Percentiles rank a stretch among this genome's conserved stretches.
Conservation (phyloP, 2,113 vertebrate genomes). For the Sylvia atricapilla region DNA sequence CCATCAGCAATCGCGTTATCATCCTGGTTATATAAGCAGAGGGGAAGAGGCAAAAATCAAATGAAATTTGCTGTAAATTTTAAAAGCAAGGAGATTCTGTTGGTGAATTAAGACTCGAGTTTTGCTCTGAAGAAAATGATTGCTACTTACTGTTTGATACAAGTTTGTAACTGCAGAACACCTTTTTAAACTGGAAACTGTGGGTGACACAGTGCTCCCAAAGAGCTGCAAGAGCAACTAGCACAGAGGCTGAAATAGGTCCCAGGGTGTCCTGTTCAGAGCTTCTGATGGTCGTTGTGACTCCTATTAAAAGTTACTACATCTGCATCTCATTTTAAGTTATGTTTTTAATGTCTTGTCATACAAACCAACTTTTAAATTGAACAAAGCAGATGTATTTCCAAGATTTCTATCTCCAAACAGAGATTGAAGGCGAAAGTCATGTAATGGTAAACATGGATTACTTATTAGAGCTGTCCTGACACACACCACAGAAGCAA, state of each 20-base stretch:
- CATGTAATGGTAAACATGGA: fast-evolving
- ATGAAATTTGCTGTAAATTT: neutral
- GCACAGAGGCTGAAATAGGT: neutral
- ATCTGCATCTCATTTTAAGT: neutral
- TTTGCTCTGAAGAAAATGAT: neutral
- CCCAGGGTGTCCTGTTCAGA: neutral
- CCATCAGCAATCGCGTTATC: neutral
- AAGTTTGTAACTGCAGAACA: neutral
- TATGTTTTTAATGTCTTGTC: neutral
- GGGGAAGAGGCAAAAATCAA: neutral
- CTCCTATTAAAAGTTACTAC: neutral
- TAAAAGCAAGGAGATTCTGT: neutral
- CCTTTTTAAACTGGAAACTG: neutral
- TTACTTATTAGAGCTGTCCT: neutral
- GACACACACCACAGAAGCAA: neutral
- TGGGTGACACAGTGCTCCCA: neutral
- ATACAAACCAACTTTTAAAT: neutral
- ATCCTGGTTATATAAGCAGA: neutral
- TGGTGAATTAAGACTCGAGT: neutral
- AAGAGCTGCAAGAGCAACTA: neutral
- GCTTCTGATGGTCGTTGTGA: neutral
- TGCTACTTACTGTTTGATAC: neutral
- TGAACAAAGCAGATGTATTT: neutral
- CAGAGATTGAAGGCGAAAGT: neutral
- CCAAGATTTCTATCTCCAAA: neutral